These are phyloP conservation scores for Plectropomus leopardus DNA, from an alignment of 2,113 vertebrate genomes.

Conservation along the genomic window DNA sequence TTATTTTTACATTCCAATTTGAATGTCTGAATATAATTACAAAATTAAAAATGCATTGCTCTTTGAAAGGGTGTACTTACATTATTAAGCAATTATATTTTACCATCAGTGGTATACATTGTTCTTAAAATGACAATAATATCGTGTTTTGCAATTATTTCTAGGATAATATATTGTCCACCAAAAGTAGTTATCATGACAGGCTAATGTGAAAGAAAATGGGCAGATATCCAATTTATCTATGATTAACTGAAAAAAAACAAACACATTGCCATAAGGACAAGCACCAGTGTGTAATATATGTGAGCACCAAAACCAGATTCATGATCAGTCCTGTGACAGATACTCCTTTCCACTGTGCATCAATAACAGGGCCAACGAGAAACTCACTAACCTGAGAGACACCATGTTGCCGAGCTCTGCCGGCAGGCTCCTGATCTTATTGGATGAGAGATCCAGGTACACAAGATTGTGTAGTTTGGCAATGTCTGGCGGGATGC, in stretches of 20 bases:
- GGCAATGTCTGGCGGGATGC: constrained; percentile 99
- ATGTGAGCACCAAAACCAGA: neutral
- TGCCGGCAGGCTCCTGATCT: constrained; percentile 98
- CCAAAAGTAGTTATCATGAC: too few relatives aligned
- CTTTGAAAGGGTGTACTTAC: too few relatives aligned
- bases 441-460: constrained; percentile 98
- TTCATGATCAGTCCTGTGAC: neutral
- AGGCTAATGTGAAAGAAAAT: neutral
- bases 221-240: neutral
- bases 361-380: neutral
- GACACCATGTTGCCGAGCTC: constrained; percentile 99
- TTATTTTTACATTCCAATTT: too few relatives aligned
- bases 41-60: too few relatives aligned
- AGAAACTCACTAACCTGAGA: constrained; percentile 90
- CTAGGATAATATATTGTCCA: too few relatives aligned
- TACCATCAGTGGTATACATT: too few relatives aligned
- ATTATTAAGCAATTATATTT: too few relatives aligned
- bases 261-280: neutral
- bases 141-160: too few relatives aligned
- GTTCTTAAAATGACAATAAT: too few relatives aligned
- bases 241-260: neutral
- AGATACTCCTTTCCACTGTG: neutral
- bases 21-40: too few relatives aligned
- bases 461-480: constrained; percentile 99
- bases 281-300: neutral